Percentiles rank a stretch among this genome's conserved stretches.
Evolutionary conservation across 2,888 invertebrate genomes (phyloP).

Genomic region (Tethea ocularis): DNA sequence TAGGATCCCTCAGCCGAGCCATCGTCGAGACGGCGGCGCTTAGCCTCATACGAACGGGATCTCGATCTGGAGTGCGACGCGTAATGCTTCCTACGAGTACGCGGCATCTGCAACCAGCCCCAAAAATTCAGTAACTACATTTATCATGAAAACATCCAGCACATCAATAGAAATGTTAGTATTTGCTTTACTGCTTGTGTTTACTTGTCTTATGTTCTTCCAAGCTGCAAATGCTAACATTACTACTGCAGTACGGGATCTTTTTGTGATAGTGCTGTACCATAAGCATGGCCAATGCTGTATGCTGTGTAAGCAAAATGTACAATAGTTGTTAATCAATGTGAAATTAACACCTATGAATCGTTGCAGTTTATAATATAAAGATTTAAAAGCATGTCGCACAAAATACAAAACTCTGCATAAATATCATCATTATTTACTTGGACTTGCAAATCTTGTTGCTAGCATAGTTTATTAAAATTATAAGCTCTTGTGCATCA

Average conservation of each 20-base stretch:
- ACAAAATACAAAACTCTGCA: conserved; percentile 4
- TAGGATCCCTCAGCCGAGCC: conserved; percentile 71
- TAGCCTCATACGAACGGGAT: conserved; percentile 85
- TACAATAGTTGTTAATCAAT: conserved; percentile 39
- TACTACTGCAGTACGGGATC: conserved; percentile 17
- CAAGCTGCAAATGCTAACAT: conserved; percentile 35
- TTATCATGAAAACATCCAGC: conserved; percentile 15
- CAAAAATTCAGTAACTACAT: conserved; percentile 17
- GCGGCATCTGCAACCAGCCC: conserved; percentile 88
- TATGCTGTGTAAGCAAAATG: conserved; percentile 45
- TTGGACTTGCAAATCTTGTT: background rate
- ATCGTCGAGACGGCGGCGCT: conserved; percentile 88
- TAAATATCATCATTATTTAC: background rate
- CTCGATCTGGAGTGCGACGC: conserved; percentile 85
- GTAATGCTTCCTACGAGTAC: conserved; percentile 91
- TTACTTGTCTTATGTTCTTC: conserved; percentile 13
- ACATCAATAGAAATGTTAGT: conserved; percentile 33
- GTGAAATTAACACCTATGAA: conserved; percentile 38
- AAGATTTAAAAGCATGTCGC: conserved; percentile 5
- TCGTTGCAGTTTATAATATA: background rate
- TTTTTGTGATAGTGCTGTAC: conserved; percentile 34
- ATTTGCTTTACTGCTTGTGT: conserved; percentile 25
- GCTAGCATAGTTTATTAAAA: no score
- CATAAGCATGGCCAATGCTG: conserved; percentile 49
- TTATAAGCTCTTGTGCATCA: background rate